phyloP scores from a whole-genome alignment of 2,113 vertebrate genomes.

The Amazona guildingii region DNA sequence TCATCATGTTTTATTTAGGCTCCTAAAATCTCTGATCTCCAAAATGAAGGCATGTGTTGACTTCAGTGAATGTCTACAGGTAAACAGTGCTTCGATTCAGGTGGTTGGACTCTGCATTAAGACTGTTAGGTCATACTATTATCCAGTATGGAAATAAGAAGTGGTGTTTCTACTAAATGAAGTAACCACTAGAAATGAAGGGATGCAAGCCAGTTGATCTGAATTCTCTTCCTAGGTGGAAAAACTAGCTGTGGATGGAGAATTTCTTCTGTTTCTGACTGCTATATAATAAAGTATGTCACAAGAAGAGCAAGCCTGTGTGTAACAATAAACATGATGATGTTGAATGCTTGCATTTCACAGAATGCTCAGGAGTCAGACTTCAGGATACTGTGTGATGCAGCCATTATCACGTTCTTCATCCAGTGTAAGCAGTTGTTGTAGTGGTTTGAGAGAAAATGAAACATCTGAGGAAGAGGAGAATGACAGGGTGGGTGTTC shows the following conservation, averaged over 20 bases:
- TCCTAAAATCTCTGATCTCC: not conserved
- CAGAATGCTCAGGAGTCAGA: slow-evolving; percentile 55
- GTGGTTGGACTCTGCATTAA: not conserved
- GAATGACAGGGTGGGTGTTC: slow-evolving; percentile 59
- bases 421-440: slow-evolving; percentile 68
- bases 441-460: slow-evolving; percentile 63
- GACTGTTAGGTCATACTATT: not conserved
- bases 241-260: not conserved
- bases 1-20: not conserved
- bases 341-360: slow-evolving; percentile 53
- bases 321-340: not conserved
- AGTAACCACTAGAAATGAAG: not conserved
- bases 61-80: not conserved
- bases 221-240: not conserved
- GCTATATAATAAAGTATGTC: not conserved
- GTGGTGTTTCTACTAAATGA: not conserved
- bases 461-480: slow-evolving; percentile 62
- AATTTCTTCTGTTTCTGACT: not conserved
- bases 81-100: not conserved
- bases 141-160: not conserved
- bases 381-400: slow-evolving; percentile 62
- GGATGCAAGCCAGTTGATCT: not conserved
- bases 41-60: not conserved
- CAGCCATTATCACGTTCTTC: slow-evolving; percentile 59
- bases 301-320: not conserved